Conservation (phyloP, 2,113 vertebrate genomes). For the Chloebia gouldiae region DNA sequence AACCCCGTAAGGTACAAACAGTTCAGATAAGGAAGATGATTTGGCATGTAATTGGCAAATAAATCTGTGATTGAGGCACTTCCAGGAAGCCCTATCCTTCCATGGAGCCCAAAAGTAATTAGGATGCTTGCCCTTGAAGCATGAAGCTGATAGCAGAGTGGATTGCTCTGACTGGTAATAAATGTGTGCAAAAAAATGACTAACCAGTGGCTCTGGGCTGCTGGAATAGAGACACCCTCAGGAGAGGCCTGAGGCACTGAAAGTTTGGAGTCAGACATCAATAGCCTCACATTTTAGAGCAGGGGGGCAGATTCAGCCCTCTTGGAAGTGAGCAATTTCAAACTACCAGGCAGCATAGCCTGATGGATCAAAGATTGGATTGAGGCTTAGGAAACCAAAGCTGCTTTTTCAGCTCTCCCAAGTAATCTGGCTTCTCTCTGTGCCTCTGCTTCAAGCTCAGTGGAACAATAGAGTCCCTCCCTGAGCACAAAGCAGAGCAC, state of each 20-base stretch:
- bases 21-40: neutral
- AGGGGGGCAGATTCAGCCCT: neutral
- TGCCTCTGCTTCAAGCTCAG: slow-evolving; percentile 22
- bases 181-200: neutral
- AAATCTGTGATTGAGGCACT: neutral
- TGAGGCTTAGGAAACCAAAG: slow-evolving; percentile 33
- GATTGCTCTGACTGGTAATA: neutral
- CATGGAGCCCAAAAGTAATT: neutral
- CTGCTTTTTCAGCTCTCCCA: slow-evolving; percentile 33
- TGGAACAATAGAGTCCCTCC: neutral
- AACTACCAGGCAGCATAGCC: neutral
- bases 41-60: neutral
- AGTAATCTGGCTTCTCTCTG: slow-evolving; percentile 44
- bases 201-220: neutral
- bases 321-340: slow-evolving; percentile 15
- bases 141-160: neutral
- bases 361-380: slow-evolving; percentile 16
- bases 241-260: slow-evolving; percentile 34
- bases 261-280: slow-evolving; percentile 32
- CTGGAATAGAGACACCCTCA: neutral
- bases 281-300: neutral
- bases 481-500: slow-evolving; percentile 23
- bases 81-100: neutral
- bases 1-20: neutral
- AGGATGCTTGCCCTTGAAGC: neutral